Evolutionary conservation across 1,140 invertebrate species (phyloP).

Genomic region (Drosophila erecta): DNA sequence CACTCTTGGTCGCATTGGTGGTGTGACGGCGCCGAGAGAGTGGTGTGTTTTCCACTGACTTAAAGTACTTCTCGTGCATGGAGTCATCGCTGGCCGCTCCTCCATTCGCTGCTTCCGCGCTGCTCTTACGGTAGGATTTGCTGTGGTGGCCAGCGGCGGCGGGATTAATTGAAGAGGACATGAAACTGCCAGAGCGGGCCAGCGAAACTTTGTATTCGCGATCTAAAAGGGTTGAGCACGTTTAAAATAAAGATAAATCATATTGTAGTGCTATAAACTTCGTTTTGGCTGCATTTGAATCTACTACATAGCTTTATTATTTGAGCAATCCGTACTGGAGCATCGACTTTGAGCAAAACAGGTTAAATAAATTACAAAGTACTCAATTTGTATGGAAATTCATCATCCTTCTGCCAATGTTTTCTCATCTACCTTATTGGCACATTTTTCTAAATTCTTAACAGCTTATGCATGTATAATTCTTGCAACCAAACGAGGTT

Average conservation of each 20-base stretch:
- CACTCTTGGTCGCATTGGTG: slow-evolving; percentile 66
- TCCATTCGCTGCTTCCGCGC: slow-evolving; percentile 85
- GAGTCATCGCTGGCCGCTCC: slow-evolving; percentile 89
- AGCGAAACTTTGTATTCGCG: slow-evolving; percentile 85
- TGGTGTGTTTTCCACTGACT: slow-evolving; percentile 87
- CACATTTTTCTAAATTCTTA: background rate
- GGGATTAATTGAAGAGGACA: slow-evolving; percentile 87
- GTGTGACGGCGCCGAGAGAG: slow-evolving; percentile 85
- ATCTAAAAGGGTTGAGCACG: slow-evolving; percentile 31
- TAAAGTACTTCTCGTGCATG: slow-evolving; percentile 93
- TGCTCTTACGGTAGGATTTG: slow-evolving; percentile 80
- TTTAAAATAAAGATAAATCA: background rate
- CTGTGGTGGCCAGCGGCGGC: slow-evolving; percentile 74
- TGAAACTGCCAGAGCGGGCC: slow-evolving; percentile 90
- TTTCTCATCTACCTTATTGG: background rate
- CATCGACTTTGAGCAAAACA: background rate
- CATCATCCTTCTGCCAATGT: too few relatives aligned
- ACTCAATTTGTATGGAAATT: too few relatives aligned
- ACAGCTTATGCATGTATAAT: background rate
- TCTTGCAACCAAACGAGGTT: background rate
- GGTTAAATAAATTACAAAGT: too few relatives aligned
- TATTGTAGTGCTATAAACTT: background rate
- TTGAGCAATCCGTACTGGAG: too few relatives aligned
- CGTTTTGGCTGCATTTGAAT: background rate
- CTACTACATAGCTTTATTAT: too few relatives aligned